Conservation (phyloP, 2,113 vertebrate species). For the Sapajus apella region DNA sequence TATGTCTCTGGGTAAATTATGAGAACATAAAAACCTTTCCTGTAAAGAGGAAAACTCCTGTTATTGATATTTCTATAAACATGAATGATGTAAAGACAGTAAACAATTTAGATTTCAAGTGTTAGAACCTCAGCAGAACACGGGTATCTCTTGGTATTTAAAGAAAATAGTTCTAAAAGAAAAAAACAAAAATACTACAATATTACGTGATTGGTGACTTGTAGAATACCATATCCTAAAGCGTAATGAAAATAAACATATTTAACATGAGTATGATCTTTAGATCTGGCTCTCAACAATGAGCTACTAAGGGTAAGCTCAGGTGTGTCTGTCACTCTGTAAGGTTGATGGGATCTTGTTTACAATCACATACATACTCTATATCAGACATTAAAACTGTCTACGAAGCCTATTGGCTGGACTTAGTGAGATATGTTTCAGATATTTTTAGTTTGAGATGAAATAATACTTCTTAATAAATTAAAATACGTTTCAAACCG, state of each 20-base stretch:
- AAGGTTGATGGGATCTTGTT: background rate
- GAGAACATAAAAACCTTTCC: background rate
- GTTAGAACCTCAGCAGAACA: background rate
- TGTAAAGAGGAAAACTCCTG: background rate
- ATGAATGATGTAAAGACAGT: background rate
- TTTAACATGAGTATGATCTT: background rate
- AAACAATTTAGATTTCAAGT: slow-evolving; percentile 13
- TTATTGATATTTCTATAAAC: slow-evolving; percentile 9
- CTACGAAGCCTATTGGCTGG: background rate
- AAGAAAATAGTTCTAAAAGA: background rate
- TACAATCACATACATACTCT: background rate
- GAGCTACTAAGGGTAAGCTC: background rate
- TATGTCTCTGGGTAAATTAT: background rate
- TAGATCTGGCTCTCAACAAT: background rate
- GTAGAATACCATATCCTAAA: background rate
- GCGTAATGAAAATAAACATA: background rate
- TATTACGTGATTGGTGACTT: background rate
- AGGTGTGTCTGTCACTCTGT: background rate
- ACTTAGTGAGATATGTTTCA: background rate
- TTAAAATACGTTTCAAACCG: background rate
- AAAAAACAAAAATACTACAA: background rate
- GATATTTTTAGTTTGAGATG: background rate
- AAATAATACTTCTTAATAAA: background rate
- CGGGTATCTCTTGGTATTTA: background rate
- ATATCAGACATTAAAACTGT: background rate